Conservation (phyloP, 2,113 vertebrate genomes). For the Hippocampus abdominalis region DNA sequence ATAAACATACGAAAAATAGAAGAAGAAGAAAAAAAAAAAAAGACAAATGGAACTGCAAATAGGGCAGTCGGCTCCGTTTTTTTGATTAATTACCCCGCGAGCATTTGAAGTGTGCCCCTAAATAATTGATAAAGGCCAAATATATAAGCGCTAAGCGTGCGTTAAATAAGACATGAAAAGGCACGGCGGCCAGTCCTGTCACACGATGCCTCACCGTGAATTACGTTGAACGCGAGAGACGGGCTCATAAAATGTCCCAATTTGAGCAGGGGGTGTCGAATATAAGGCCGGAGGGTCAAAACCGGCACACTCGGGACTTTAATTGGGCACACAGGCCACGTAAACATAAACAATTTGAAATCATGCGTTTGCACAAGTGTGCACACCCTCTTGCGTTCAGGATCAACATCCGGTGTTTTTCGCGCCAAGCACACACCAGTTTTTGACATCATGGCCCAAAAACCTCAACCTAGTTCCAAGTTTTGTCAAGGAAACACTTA, state of each 20-base stretch:
- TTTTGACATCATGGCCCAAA: too few relatives aligned
- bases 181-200: not conserved
- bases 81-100: not conserved
- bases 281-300: not conserved
- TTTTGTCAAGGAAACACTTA: too few relatives aligned
- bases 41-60: not conserved
- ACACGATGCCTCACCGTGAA: not conserved
- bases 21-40: not conserved
- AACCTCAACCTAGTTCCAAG: too few relatives aligned
- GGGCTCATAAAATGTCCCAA: not conserved
- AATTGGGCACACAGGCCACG: not conserved
- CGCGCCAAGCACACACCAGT: too few relatives aligned
- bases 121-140: conserved; percentile 2
- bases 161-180: conserved; percentile 2
- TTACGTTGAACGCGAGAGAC: not conserved
- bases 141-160: not conserved
- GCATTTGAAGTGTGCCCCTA: not conserved
- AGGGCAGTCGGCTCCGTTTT: not conserved
- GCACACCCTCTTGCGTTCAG: too few relatives aligned
- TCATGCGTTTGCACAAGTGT: too few relatives aligned
- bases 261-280: not conserved
- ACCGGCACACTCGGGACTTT: not conserved
- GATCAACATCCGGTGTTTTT: too few relatives aligned
- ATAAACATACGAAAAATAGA: not conserved
- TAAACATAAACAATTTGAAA: too few relatives aligned